Conservation (phyloP, 1,140 invertebrate genomes). For the Pseudomyrmex flavicornis region DNA sequence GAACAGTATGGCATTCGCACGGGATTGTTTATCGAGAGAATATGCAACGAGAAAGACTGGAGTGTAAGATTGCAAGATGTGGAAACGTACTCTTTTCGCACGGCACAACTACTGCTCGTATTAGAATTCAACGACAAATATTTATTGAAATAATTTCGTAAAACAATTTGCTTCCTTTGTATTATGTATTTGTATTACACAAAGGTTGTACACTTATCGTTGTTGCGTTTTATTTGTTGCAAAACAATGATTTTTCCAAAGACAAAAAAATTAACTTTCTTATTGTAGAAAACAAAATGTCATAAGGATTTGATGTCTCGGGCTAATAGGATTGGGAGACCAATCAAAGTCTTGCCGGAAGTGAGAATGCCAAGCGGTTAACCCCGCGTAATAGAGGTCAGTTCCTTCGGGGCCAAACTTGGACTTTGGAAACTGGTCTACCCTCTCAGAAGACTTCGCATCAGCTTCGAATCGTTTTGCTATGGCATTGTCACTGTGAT, state of each 20-base stretch:
- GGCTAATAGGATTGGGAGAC: conserved; percentile 82
- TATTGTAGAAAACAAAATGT: conserved; percentile 43
- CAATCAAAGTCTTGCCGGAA: conserved; percentile 82
- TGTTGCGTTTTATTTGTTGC: background rate
- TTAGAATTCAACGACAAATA: background rate
- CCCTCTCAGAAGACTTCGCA: conserved; percentile 61
- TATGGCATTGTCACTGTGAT: conserved; percentile 71
- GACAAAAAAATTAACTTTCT: conserved; percentile 44
- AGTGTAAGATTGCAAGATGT: background rate
- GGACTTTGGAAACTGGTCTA: conserved; percentile 75
- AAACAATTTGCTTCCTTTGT: background rate
- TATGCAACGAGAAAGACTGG: background rate
- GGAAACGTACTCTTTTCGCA: background rate
- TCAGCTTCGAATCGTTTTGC: conserved; percentile 64
- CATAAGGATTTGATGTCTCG: conserved; percentile 64
- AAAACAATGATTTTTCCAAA: background rate
- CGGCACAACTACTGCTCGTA: background rate
- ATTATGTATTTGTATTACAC: background rate
- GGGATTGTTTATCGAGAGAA: background rate
- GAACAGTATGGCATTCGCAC: background rate
- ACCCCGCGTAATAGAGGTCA: conserved; percentile 83
- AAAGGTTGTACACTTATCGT: background rate
- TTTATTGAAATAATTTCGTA: too few species aligned
- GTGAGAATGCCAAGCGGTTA: conserved; percentile 82
- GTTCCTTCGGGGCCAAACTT: conserved; percentile 79